phyloP scores from a whole-genome alignment of 2,797 vertebrate genomes.

The Sardinella longiceps region DNA sequence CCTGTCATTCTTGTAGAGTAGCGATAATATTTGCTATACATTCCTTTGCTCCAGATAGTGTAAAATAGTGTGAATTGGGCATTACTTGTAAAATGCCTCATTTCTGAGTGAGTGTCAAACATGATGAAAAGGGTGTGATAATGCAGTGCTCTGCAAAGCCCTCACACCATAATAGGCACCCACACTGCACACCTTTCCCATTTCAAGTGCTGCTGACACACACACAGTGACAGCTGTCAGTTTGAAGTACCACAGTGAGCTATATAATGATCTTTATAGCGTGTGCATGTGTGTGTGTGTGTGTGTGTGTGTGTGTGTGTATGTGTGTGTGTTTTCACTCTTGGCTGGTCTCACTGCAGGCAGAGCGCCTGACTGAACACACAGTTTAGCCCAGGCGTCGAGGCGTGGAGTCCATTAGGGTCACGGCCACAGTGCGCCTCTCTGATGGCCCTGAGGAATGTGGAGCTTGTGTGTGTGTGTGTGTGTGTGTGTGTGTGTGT shows the following conservation, averaged over 20 bases:
- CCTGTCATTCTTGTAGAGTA: background rate
- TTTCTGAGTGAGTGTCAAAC: background rate
- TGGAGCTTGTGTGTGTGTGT: constrained; percentile 37
- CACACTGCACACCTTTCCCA: background rate
- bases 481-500: constrained; percentile 48
- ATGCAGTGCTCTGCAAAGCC: background rate
- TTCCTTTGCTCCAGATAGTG: too few relatives aligned
- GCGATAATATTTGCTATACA: too few relatives aligned
- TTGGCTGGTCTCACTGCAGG: background rate
- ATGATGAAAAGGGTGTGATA: background rate
- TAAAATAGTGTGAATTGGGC: background rate
- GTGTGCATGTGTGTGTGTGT: background rate
- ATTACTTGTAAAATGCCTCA: background rate
- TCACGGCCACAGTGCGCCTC: background rate
- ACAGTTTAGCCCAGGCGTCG: background rate
- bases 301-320: too few relatives aligned
- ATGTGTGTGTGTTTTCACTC: background rate
- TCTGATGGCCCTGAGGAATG: constrained; percentile 6
- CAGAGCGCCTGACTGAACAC: background rate
- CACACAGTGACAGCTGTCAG: background rate
- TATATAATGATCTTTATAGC: background rate
- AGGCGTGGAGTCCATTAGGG: background rate
- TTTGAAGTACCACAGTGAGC: background rate
- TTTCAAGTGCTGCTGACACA: background rate
- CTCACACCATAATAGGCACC: background rate